Evolutionary conservation across 2,888 invertebrate species (phyloP).

Genomic region (Hemistola chrysoprasaria): DNA sequence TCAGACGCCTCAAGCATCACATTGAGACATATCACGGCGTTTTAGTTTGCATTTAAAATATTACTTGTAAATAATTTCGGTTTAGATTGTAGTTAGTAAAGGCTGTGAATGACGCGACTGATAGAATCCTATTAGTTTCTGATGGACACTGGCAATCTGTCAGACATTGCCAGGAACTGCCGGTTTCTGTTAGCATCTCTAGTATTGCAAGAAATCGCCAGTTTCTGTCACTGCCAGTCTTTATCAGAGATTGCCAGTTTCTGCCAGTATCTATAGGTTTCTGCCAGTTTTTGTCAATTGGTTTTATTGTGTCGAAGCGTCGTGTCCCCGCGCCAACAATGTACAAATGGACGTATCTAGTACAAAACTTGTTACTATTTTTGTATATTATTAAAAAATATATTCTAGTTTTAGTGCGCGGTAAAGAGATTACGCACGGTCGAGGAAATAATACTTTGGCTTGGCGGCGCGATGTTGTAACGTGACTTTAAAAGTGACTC

Average conservation of each 20-base stretch:
- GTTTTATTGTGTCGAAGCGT: constrained; percentile 33
- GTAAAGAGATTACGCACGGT: constrained; percentile 22
- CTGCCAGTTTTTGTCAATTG: constrained; percentile 24
- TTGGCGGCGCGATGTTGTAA: not conserved
- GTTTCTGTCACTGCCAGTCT: no score
- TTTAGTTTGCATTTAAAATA: constrained; percentile 50
- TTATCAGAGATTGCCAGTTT: no score
- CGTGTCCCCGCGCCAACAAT: constrained; percentile 63
- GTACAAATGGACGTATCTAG: constrained; percentile 77
- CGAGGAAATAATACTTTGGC: constrained; percentile 20
- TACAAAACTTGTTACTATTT: constrained; percentile 82
- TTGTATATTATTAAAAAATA: constrained; percentile 73
- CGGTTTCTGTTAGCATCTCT: no score
- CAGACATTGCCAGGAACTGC: no score
- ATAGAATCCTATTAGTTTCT: constrained; percentile 5
- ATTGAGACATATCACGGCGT: constrained; percentile 32
- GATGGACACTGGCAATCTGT: not conserved
- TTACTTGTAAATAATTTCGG: constrained; percentile 25
- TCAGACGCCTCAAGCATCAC: constrained; percentile 19
- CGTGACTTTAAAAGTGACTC: not conserved
- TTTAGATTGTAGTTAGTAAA: constrained; percentile 20
- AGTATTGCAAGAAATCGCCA: no score
- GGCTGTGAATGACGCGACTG: constrained; percentile 29
- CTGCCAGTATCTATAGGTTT: no score
- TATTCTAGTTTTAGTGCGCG: constrained; percentile 71